These are phyloP conservation scores for Tupaia chinensis DNA, from an alignment of 2,113 vertebrate genomes.

Conservation along the genomic window DNA sequence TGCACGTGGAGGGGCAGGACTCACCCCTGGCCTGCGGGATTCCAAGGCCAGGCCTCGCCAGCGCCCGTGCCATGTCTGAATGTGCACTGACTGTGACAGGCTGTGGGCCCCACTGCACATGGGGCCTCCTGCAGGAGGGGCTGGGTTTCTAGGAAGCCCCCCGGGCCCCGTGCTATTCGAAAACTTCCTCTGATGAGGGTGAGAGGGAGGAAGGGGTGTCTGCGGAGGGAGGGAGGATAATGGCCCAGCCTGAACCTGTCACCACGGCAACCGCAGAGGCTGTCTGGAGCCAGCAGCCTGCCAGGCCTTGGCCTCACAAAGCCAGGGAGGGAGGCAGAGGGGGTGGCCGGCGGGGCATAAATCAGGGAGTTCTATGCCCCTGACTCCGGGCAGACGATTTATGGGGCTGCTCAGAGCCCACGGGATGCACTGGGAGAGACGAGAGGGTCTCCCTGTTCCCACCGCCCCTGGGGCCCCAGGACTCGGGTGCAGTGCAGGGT, in stretches of 20 bases:
- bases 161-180: neutral
- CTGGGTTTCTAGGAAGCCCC: neutral
- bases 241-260: slow-evolving; percentile 71
- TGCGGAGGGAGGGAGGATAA: neutral
- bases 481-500: neutral
- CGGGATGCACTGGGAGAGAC: slow-evolving; percentile 51
- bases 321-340: slow-evolving; percentile 68
- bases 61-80: neutral
- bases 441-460: slow-evolving; percentile 77
- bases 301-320: slow-evolving; percentile 79
- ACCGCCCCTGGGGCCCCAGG: slow-evolving; percentile 65
- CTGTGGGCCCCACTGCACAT: accelerated
- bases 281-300: slow-evolving; percentile 79
- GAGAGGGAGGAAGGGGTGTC: neutral
- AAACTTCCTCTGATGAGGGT: neutral
- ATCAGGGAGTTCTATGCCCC: slow-evolving; percentile 81
- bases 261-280: slow-evolving; percentile 72
- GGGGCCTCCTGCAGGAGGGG: neutral
- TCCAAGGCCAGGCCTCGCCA: neutral
- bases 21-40: accelerated
- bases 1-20: neutral
- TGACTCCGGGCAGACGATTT: slow-evolving; percentile 81
- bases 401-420: slow-evolving; percentile 75
- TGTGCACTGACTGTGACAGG: neutral
- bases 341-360: slow-evolving; percentile 73